Evolutionary conservation across 2,888 invertebrate genomes (phyloP), one percentile per base, ranked within the genome.

Genomic region (Spodoptera exigua): DNA sequence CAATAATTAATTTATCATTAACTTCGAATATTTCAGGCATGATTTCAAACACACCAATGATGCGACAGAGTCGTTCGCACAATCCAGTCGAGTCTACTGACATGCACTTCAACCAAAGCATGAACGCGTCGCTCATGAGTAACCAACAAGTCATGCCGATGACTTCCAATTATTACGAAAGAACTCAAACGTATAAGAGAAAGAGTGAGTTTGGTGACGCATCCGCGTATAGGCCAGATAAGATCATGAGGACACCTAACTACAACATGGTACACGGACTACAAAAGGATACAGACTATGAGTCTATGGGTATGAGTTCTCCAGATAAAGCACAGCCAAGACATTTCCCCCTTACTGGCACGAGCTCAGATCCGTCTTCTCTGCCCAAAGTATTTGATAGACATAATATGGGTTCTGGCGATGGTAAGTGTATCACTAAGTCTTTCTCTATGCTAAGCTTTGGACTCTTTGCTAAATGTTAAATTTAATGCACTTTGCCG

Each of bases 121-220:
- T 90, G 80, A 82, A 77, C 43, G 69, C 85, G 1, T 78, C 89
- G 2, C 65, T 84, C 1, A 65, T 81, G 5, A 86, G 83, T 60
- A 89, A 86, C 59, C 92, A 89, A 46, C 87, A 85, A 62, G 75
- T 83, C 1, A 80, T 91, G 69, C 89, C 92, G 0, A 85, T 90
- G 78, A 78, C 90, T 3, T 82, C 91, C 2, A 88, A 86, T 69
- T 91, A 92, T 67, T 94, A 91, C 72, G 93, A 94, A 16, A 83
- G 93, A 16, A 65, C 82, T 4, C 91, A 88, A 4, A 71, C 81
- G 1, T 92, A 89, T 70, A 94, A 94, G 67, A 81, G 93, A 56
- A 94, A 93, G 66, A 90, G 89, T 66, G 92, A 93, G 35, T 94
- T 91, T 55, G 88, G 88, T 1, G 92, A 93, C 62, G 85, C 88